A percentile compares a stretch with the other conserved stretches of the same genome.
Evolutionary conservation across 1,140 invertebrate genomes (phyloP).

Genomic region (Drosophila grimshawi): DNA sequence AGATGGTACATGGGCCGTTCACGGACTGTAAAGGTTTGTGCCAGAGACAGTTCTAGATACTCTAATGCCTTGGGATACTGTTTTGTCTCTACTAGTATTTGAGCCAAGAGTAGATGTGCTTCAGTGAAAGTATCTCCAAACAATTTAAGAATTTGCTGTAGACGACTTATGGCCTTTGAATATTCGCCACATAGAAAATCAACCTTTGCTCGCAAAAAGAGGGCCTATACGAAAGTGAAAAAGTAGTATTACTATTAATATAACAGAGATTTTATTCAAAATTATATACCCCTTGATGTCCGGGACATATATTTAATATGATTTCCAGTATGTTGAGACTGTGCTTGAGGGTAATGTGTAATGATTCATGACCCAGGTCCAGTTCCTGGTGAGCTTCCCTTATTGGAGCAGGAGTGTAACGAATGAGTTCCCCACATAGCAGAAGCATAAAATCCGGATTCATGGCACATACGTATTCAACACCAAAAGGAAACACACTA

Average conservation of each 20-base stretch:
- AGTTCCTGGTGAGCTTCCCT: conserved; percentile 68
- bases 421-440: conserved; percentile 91
- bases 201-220: conserved; percentile 91
- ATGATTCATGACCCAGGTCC: conserved; percentile 84
- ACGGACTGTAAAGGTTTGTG: conserved; percentile 95
- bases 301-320: conserved; percentile 92
- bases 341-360: conserved; percentile 83
- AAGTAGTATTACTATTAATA: background rate
- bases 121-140: conserved; percentile 92
- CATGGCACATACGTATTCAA: conserved; percentile 90
- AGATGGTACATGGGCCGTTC: conserved; percentile 96
- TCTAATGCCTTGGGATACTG: conserved; percentile 92
- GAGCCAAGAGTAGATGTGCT: conserved; percentile 94
- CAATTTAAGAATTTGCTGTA: conserved; percentile 90
- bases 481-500: conserved; percentile 89
- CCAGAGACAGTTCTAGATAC: conserved; percentile 94
- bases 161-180: conserved; percentile 87
- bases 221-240: conserved; percentile 85
- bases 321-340: conserved; percentile 90
- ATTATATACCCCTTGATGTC: conserved; percentile 85
- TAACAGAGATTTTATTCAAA: background rate
- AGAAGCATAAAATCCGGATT: conserved; percentile 95
- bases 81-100: conserved; percentile 91
- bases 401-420: conserved; percentile 88
- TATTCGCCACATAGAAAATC: conserved; percentile 92